Evolutionary conservation across 2,113 vertebrate genomes (phyloP).

Genomic region (Pampusana beccarii): DNA sequence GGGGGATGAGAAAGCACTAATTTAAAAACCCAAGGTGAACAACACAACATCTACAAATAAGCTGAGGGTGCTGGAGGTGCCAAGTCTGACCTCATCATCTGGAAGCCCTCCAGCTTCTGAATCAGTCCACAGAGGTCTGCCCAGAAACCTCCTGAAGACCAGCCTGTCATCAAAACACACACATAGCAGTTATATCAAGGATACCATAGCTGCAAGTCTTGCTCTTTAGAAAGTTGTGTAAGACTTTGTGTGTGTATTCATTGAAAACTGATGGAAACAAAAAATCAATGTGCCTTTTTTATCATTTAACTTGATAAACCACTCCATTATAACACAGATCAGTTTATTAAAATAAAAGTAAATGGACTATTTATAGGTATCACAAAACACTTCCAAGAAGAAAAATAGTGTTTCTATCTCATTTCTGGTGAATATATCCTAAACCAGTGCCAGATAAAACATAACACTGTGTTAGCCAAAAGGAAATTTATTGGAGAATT

Average conservation of each 20-base stretch:
- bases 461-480: neutral
- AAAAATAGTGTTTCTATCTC: neutral
- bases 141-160: neutral
- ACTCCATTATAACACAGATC: neutral
- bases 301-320: neutral
- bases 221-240: neutral
- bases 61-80: neutral
- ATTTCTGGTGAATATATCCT: neutral
- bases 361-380: neutral
- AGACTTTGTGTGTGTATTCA: neutral
- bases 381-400: neutral
- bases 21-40: neutral
- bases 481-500: neutral
- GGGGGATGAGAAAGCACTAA: neutral
- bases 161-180: neutral
- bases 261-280: neutral
- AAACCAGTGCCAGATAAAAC: neutral
- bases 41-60: neutral
- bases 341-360: neutral
- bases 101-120: constrained; percentile 1
- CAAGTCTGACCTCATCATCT: neutral
- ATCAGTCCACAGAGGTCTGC: neutral
- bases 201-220: neutral
- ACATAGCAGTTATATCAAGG: neutral
- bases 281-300: neutral